Conservation (phyloP, 1,140 invertebrate species). For the Pseudomyrmex cubaensis region DNA sequence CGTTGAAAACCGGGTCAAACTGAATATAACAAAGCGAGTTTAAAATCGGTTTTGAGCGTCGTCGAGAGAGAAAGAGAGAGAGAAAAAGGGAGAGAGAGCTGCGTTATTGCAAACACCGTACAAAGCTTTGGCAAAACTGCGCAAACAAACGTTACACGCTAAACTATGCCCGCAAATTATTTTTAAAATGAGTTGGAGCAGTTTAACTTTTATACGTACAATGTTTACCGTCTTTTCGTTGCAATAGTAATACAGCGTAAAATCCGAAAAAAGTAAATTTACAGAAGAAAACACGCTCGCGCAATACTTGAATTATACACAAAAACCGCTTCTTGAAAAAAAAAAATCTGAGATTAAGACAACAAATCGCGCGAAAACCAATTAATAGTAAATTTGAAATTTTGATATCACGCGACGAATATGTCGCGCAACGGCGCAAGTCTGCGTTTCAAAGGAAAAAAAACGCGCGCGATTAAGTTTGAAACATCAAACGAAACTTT, state of each 20-base stretch:
- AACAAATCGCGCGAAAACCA: no score
- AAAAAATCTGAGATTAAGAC: no score
- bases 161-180: conserved; percentile 6
- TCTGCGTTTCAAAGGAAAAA: neutral
- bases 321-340: no score
- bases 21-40: conserved; percentile 47
- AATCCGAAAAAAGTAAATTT: no score
- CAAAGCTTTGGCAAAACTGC: neutral
- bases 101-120: conserved; percentile 18
- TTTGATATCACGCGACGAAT: neutral
- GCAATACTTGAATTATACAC: no score
- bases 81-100: neutral
- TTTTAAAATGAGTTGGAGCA: conserved; percentile 1
- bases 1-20: conserved; percentile 49
- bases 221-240: neutral
- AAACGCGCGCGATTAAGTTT: neutral
- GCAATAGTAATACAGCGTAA: neutral
- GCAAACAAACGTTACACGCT: neutral
- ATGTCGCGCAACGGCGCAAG: neutral
- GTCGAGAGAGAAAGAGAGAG: neutral
- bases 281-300: no score
- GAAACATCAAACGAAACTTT: neutral
- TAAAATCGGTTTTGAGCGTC: conserved; percentile 34
- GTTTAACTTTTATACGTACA: neutral
- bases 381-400: no score